Conservation (phyloP, 2,113 vertebrate genomes). For the Columba janthina region DNA sequence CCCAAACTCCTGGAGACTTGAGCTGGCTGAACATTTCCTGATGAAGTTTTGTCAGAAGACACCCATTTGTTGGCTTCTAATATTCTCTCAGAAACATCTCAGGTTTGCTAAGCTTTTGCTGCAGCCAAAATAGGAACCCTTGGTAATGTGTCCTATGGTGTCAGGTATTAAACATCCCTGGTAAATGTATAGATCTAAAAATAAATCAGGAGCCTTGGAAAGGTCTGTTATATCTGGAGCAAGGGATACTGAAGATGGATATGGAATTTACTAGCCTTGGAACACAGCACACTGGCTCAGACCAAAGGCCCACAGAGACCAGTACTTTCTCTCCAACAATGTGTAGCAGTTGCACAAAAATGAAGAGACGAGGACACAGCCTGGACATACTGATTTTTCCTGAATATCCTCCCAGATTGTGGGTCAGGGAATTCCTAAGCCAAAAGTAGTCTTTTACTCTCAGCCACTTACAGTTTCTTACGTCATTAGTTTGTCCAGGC, state of each 20-base stretch:
- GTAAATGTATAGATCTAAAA: neutral
- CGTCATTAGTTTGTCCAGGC: neutral
- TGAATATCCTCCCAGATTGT: neutral
- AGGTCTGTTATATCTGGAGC: neutral
- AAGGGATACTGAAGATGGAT: neutral
- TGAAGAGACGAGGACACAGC: neutral
- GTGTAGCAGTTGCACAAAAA: neutral
- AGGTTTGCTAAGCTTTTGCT: neutral
- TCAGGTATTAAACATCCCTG: neutral
- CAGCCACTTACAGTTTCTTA: neutral
- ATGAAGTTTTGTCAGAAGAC: neutral
- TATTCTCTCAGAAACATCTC: neutral
- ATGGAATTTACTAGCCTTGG: neutral
- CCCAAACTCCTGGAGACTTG: neutral
- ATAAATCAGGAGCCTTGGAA: neutral
- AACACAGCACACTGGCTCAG: neutral
- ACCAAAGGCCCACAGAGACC: fast-evolving
- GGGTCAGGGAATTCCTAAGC: neutral
- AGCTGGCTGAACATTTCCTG: neutral
- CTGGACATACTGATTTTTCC: neutral
- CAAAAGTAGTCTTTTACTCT: neutral
- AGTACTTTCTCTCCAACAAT: neutral
- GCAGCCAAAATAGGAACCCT: neutral
- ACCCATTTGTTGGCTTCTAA: neutral
- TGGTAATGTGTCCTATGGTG: neutral